Evolutionary conservation across 2,797 vertebrate genomes (phyloP).

Genomic region (Muscicapa striata): DNA sequence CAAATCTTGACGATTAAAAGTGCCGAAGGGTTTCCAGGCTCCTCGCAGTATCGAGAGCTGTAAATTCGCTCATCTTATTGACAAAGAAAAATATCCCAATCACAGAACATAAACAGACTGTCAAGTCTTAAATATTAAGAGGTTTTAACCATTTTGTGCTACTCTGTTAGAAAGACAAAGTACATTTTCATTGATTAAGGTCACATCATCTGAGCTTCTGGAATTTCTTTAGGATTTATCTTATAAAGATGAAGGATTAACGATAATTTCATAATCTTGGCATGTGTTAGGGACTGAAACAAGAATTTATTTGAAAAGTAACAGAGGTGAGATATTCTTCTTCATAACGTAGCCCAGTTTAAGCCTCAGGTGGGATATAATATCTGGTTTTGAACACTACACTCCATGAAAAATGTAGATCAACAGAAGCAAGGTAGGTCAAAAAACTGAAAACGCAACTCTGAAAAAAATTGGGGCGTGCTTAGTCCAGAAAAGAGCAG

Average conservation of each 20-base stretch:
- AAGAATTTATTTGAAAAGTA: not conserved
- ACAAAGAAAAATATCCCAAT: constrained; percentile 18
- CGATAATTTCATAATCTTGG: not conserved
- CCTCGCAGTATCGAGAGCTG: not conserved
- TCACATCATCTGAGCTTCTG: not conserved
- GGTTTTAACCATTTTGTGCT: not conserved
- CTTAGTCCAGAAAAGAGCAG: not conserved
- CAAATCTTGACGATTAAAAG: constrained; percentile 33
- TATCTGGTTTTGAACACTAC: not conserved
- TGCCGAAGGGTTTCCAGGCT: constrained; percentile 8
- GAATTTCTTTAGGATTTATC: not conserved
- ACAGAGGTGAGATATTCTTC: not conserved
- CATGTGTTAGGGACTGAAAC: not conserved
- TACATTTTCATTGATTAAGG: not conserved
- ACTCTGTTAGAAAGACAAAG: not conserved
- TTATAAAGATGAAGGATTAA: not conserved
- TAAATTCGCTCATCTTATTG: constrained; percentile 22
- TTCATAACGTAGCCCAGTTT: not conserved
- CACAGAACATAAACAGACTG: constrained; percentile 3
- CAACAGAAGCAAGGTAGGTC: not conserved
- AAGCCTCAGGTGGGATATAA: not conserved
- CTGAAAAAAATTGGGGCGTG: not conserved
- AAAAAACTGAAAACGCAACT: not conserved
- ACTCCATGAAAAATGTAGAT: not conserved
- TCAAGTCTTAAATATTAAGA: constrained; percentile 1